These are phyloP conservation scores for Amphipoea lucens DNA, from an alignment of 2,888 invertebrate genomes.

Conservation along the genomic window DNA sequence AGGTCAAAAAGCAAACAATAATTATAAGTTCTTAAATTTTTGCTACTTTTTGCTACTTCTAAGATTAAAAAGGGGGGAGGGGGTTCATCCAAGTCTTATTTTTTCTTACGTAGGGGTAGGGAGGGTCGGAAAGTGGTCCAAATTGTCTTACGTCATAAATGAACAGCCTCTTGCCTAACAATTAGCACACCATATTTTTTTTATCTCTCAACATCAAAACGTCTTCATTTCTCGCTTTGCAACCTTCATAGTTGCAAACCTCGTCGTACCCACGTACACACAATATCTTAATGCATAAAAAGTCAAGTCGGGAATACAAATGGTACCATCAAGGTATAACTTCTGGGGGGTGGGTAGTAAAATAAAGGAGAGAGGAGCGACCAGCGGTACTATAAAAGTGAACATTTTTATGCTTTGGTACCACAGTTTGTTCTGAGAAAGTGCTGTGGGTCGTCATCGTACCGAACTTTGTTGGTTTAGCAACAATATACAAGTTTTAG, in stretches of 20 bases:
- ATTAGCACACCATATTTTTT: slow-evolving; percentile 12
- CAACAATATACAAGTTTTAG: slow-evolving; percentile 9
- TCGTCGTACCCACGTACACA: slow-evolving; percentile 46
- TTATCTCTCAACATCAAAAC: slow-evolving; percentile 7
- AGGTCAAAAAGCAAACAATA: too few species aligned
- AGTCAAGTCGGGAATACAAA: slow-evolving; percentile 59
- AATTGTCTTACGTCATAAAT: too few species aligned
- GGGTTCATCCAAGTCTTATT: too few species aligned
- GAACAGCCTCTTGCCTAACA: not conserved
- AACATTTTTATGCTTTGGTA: slow-evolving; percentile 49
- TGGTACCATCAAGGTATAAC: slow-evolving; percentile 51
- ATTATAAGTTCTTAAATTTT: too few species aligned
- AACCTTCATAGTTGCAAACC: slow-evolving; percentile 19
- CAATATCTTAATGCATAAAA: slow-evolving; percentile 66
- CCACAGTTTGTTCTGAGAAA: slow-evolving; percentile 33
- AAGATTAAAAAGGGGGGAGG: too few species aligned
- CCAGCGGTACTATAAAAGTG: slow-evolving; percentile 42
- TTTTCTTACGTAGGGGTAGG: too few species aligned
- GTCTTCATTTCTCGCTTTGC: not conserved
- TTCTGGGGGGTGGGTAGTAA: slow-evolving; percentile 42
- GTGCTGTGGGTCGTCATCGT: slow-evolving; percentile 23
- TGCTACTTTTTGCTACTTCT: too few species aligned
- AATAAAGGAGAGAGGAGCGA: slow-evolving; percentile 42
- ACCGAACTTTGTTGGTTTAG: slow-evolving; percentile 5
- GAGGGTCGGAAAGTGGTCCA: too few species aligned